A percentile compares a stretch with the other conserved stretches of the same genome.
Evolutionary conservation across 1,140 invertebrate genomes (phyloP).

Genomic region (Hypsibius dujardini): DNA sequence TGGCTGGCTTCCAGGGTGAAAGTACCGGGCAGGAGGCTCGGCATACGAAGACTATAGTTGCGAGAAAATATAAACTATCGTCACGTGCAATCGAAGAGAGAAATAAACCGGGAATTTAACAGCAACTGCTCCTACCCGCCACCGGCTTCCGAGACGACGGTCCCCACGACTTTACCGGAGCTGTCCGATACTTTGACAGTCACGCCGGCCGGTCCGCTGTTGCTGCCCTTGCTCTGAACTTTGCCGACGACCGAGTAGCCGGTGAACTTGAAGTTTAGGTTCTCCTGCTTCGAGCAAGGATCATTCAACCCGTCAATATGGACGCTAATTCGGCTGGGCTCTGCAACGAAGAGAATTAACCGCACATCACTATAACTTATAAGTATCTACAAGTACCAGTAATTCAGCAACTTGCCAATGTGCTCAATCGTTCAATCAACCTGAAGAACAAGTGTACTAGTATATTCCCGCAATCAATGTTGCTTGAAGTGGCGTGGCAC

Average conservation of each 20-base stretch:
- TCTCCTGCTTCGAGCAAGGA: constrained; percentile 65
- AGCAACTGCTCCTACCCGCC: constrained; percentile 53
- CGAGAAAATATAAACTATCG: too few species aligned
- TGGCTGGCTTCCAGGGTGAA: constrained; percentile 62
- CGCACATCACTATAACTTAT: too few species aligned
- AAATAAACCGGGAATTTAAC: constrained; percentile 19
- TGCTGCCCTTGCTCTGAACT: constrained; percentile 44
- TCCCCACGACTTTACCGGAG: constrained; percentile 38
- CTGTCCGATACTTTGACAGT: constrained; percentile 47
- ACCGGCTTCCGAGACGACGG: constrained; percentile 46
- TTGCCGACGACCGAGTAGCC: constrained; percentile 29
- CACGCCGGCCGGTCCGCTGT: constrained; percentile 55
- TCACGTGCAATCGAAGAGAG: too few species aligned
- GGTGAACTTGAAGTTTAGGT: constrained; percentile 62
- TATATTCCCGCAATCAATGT: too few species aligned
- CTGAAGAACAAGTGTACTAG: too few species aligned
- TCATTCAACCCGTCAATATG: constrained; percentile 66
- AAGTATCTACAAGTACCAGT: too few species aligned
- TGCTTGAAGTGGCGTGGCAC: too few species aligned
- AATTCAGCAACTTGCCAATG: too few species aligned
- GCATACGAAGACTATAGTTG: constrained; percentile 39
- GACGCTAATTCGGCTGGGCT: constrained; percentile 60
- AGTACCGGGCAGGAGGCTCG: constrained; percentile 66
- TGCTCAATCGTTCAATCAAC: too few species aligned
- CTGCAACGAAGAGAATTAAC: too few species aligned